A percentile compares a stretch with the other conserved stretches of the same genome.
These are phyloP conservation scores for Ophion ellenae DNA, from an alignment of 2,888 invertebrate genomes.

Conservation along the genomic window DNA sequence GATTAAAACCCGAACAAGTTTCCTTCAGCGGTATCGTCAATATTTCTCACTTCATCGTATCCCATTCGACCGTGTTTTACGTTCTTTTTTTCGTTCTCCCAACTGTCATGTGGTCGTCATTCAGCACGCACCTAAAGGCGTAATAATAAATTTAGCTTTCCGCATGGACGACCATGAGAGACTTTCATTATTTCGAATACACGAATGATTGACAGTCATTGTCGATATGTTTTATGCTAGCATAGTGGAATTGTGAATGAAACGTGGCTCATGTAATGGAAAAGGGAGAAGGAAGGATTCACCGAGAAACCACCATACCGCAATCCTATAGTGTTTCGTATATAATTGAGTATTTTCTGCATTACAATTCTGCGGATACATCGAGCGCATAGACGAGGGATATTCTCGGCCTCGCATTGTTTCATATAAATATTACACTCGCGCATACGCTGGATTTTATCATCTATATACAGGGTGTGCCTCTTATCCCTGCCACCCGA, in stretches of 20 bases:
- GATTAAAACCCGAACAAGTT: no score
- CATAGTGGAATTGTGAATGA: conserved; percentile 8
- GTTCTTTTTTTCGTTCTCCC: no score
- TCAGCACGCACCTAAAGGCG: conserved; percentile 6
- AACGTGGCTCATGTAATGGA: background rate
- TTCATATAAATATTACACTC: conserved; percentile 40
- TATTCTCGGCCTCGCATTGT: conserved; percentile 32
- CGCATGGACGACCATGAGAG: conserved; percentile 27
- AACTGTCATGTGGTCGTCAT: background rate
- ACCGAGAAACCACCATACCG: conserved; percentile 38
- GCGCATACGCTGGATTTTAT: background rate
- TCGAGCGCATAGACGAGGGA: conserved; percentile 6
- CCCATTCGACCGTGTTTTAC: no score
- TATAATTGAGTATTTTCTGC: conserved; percentile 26
- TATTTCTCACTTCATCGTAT: no score
- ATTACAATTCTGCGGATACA: conserved; percentile 37
- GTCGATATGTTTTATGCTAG: conserved; percentile 28
- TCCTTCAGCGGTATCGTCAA: no score
- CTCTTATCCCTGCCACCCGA: no score
- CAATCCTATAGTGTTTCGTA: conserved; percentile 24
- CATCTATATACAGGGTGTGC: background rate
- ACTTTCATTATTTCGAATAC: conserved; percentile 35
- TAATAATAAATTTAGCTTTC: conserved; percentile 27
- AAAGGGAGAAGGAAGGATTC: conserved; percentile 5
- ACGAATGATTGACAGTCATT: conserved; percentile 60